These are phyloP conservation scores for Dromaius novaehollandiae DNA, from an alignment of 2,113 vertebrate species.

Conservation along the genomic window DNA sequence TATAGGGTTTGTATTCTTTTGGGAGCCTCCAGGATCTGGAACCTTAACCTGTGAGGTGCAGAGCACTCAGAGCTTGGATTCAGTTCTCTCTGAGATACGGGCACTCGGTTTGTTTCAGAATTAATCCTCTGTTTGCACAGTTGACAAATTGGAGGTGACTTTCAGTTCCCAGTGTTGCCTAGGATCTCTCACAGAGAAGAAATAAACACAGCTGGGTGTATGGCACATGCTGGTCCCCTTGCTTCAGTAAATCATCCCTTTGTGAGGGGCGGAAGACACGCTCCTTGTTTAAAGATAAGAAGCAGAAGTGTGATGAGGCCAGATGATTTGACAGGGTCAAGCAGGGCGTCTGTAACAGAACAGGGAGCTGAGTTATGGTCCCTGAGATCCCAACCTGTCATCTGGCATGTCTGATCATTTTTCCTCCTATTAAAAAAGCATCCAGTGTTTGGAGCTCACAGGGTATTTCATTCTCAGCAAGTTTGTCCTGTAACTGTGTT, in stretches of 20 bases:
- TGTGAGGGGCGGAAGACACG: background rate
- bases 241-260: conserved; percentile 4
- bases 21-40: background rate
- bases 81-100: rapidly evolving
- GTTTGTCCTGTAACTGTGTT: background rate
- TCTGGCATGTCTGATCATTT: background rate
- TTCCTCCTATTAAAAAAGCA: background rate
- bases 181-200: background rate
- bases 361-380: background rate
- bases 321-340: background rate
- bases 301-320: rapidly evolving
- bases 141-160: conserved; percentile 30
- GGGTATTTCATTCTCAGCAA: background rate
- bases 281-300: background rate
- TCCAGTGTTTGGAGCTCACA: background rate
- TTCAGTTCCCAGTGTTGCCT: background rate
- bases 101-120: background rate
- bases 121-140: conserved; percentile 20
- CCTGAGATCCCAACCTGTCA: background rate
- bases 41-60: background rate
- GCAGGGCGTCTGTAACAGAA: background rate
- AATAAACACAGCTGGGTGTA: background rate
- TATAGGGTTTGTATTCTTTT: background rate
- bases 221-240: background rate
- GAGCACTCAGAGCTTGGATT: background rate